These are phyloP conservation scores for Halcyon senegalensis DNA, from an alignment of 2,113 vertebrate genomes.

Conservation along the genomic window DNA sequence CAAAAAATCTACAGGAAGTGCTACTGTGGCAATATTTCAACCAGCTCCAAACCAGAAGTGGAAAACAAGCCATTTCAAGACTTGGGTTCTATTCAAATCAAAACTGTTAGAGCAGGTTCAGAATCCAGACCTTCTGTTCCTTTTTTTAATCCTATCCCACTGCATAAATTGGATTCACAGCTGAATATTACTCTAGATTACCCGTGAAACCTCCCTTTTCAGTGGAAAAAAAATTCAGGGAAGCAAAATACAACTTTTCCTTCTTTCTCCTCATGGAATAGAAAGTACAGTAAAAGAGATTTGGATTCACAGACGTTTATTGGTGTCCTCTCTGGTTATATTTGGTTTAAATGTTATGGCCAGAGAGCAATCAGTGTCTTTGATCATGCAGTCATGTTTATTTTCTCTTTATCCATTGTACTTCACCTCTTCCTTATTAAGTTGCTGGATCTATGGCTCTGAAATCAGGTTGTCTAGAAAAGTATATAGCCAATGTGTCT, in stretches of 20 bases:
- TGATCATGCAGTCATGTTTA: neutral
- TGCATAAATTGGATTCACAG: slow-evolving; percentile 65
- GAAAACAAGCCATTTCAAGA: slow-evolving; percentile 69
- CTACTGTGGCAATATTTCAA: slow-evolving; percentile 69
- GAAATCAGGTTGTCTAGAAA: neutral
- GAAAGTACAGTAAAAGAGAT: neutral
- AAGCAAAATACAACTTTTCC: neutral
- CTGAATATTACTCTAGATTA: slow-evolving; percentile 50
- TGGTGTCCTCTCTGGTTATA: neutral
- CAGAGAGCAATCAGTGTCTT: neutral
- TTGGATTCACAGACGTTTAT: neutral
- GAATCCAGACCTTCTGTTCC: slow-evolving; percentile 67
- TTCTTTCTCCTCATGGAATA: neutral
- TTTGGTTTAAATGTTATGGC: neutral
- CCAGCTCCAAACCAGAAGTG: slow-evolving; percentile 71
- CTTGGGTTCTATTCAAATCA: slow-evolving; percentile 63
- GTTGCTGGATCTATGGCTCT: neutral
- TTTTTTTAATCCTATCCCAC: slow-evolving; percentile 57
- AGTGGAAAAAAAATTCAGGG: neutral
- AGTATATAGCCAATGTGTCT: neutral
- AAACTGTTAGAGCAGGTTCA: slow-evolving; percentile 63
- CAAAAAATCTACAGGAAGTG: slow-evolving; percentile 58
- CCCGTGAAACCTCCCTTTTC: slow-evolving; percentile 25
- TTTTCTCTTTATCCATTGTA: neutral
- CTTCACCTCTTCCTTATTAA: neutral